Base-by-base conservation (phyloP, 2,888 invertebrate species). In the Pammene fasciana region DNA sequence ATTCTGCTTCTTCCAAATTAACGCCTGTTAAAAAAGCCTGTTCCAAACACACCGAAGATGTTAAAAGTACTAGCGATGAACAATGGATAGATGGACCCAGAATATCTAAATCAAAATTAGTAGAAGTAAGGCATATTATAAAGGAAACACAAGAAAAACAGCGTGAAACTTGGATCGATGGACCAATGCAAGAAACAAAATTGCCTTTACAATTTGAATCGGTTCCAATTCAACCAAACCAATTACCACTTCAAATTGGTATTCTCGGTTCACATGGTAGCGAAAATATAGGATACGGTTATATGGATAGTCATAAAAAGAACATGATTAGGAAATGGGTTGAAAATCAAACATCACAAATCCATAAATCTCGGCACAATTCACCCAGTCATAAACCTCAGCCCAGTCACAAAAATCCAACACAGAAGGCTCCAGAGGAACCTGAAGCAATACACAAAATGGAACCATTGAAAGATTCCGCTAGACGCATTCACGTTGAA, bases 31-130 rank as follows among this genome's bases (percentile, higher is more conserved):
- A 89, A 84, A 94, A 89, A 78, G 75, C 76, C 0, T 77, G 85
- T 5, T 84, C 89, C 73, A 95, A 94, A 80, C 86, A 86, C 65
- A 73, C 85, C 14, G 91, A 90, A 65, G 92, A 92, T 60, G 82
- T 79, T 1, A 92, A 91, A 80, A 89, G 77, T 74, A 89, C 81
- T 18, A 97, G 96, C 75, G 97, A 98, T 81, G 99, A 99, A 82
- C 97, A 98, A 82, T 99, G 99, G 99, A 97, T 99, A 72, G 99
- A 99, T 88, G 99, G 99, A 0, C 99, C 99, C 0, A 94, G 97
- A 81, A 97, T 98, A 78, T 97, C 96, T 0, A 95, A 96, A 81
- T 96, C 95, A 16, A 96, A 96, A 86, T 94, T 96, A 64, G 97
- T 96, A 1, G 97, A 97, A 86, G 97, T 96, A 0, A 91, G 97